Evolutionary conservation across 2,888 invertebrate genomes (phyloP), one percentile per base, ranked within the genome.

Genomic region (Tryphoninae sp.): DNA sequence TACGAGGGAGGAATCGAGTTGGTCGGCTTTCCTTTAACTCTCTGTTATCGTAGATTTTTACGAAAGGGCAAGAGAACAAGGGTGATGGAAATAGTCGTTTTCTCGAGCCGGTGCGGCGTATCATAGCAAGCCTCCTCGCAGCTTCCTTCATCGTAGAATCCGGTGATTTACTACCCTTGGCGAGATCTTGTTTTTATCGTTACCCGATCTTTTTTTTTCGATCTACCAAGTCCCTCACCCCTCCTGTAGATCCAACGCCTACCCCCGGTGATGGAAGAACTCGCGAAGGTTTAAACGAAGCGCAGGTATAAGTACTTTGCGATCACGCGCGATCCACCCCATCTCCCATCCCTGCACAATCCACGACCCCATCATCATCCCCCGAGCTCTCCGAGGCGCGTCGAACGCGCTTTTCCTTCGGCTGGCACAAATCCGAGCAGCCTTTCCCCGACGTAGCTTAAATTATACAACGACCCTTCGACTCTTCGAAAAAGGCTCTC

Each of bases 91-190:
- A 26, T 23, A 26, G 59, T 45, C 53, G 55, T 61, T 68, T 68
- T 67, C 65, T 53, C 59, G 33, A 72, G 40, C 23, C 22, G 11
- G 13, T 51, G 26, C 9, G 40, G 6, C 33, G 16, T 40, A 49
- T 71, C 65, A 55, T 55, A 55, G 11, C 42, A 33, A 22, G 55
- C 45, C 19, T 23, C 40, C 42, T 26, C n/a, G 19, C 19, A 16
- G 33, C 55, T 64, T 58, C 55, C 59, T 71, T 78, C 75, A 68
- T 79, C 78, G 78, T 72, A 22, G 40, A 22, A 51, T 68, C 8
- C 72, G 42, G 69, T 72, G 76, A 82, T 79, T 82, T 79, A 82
- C 76, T 55, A 65, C 68, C 51, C 42, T 61, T 67, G 45, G 19
- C 16, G n/a, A 53, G 42, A 77, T 77, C 61, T 49, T 59, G 22